These are phyloP conservation scores for Andrena trimmerana DNA, from an alignment of 2,888 invertebrate species.

Conservation along the genomic window DNA sequence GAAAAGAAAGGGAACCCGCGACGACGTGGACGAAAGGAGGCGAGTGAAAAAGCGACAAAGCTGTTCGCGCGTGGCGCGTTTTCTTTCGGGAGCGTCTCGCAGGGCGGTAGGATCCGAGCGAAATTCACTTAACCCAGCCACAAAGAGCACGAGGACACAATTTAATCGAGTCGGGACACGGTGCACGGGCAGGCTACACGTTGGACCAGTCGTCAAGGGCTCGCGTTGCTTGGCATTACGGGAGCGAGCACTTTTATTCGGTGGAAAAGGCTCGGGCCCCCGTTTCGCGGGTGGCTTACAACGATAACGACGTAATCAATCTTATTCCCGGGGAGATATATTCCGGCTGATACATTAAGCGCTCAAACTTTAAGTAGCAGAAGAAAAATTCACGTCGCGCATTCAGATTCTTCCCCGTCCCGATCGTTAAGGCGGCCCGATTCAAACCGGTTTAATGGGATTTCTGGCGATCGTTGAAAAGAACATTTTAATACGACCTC, in stretches of 20 bases:
- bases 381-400: conserved; percentile 64
- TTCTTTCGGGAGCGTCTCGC: conserved; percentile 36
- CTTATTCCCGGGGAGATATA: conserved; percentile 68
- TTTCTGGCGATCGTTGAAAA: conserved; percentile 65
- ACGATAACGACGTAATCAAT: conserved; percentile 73
- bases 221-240: conserved; percentile 19
- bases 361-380: conserved; percentile 62
- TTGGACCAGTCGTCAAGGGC: conserved; percentile 59
- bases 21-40: background rate
- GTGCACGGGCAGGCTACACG: conserved; percentile 36
- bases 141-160: conserved; percentile 73
- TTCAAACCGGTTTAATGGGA: conserved; percentile 68
- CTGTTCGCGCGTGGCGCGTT: background rate
- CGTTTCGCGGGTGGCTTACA: conserved; percentile 52
- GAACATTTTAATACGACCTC: conserved; percentile 63
- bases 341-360: conserved; percentile 69
- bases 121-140: conserved; percentile 79
- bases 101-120: conserved; percentile 64
- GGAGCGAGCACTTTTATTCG: conserved; percentile 57
- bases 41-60: conserved; percentile 16
- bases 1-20: too few species aligned
- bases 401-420: conserved; percentile 58
- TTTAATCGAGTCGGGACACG: conserved; percentile 77
- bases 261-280: conserved; percentile 35
- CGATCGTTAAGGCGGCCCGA: conserved; percentile 59